Percentiles rank a stretch among this genome's conserved stretches.
phyloP scores from a whole-genome alignment of 2,797 vertebrate genomes.

The Sebastes iracundus region DNA sequence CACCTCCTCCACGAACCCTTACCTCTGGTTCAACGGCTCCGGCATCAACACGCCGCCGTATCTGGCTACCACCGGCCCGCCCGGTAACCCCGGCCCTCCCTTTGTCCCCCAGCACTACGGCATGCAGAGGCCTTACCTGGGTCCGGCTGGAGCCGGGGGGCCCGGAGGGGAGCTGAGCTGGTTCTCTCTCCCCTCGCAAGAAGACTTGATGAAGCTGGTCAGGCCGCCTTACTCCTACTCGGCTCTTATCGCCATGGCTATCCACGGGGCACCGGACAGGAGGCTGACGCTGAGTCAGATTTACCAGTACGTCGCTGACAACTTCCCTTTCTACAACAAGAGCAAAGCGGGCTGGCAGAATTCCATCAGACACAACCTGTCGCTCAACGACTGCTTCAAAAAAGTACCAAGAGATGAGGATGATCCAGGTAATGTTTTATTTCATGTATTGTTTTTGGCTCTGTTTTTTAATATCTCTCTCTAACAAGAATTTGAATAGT shows the following conservation, averaged over 20 bases:
- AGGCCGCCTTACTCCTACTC: constrained; percentile 98
- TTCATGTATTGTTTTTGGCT: neutral
- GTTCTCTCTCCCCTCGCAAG: constrained; percentile 96
- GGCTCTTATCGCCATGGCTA: constrained; percentile 98
- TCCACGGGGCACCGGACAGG: constrained; percentile 93
- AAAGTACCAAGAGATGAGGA: constrained; percentile 97
- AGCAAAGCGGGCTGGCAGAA: constrained; percentile 99
- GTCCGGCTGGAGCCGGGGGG: constrained; percentile 80
- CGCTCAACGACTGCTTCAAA: constrained; percentile 98
- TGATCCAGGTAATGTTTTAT: constrained; percentile 90
- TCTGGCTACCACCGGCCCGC: constrained; percentile 71
- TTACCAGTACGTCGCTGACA: constrained; percentile 98
- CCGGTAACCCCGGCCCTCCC: constrained; percentile 82
- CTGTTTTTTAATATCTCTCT: too few species aligned
- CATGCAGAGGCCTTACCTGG: constrained; percentile 93
- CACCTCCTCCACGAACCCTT: constrained; percentile 89
- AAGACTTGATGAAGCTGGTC: constrained; percentile 98
- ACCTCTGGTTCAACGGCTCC: constrained; percentile 87
- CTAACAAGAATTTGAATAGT: neutral
- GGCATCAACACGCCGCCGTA: constrained; percentile 82
- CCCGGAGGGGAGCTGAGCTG: constrained; percentile 91
- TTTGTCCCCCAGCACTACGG: constrained; percentile 95
- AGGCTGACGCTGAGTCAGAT: constrained; percentile 97
- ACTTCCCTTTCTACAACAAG: constrained; percentile 99
- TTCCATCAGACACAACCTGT: constrained; percentile 96